Base-by-base conservation (phyloP, 2,113 vertebrate genomes). In the Mastomys natalensis region DNA sequence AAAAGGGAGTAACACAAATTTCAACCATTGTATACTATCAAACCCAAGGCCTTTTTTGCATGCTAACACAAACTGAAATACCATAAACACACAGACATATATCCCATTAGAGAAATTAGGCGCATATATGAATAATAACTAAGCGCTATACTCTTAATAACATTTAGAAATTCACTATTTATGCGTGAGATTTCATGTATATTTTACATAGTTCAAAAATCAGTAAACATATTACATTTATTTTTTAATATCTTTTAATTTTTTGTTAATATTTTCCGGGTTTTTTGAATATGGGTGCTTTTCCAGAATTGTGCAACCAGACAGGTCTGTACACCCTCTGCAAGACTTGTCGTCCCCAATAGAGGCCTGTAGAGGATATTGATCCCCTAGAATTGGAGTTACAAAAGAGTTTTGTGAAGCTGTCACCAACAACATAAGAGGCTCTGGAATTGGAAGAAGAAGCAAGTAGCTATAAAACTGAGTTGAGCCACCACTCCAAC, bases 111-210 rank as follows among this genome's bases (percentile, higher is more conserved):
- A 72, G 22, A n/a, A 72, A 64, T 2, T 78, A 17, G 12, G n/a
- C n/a, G 21, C 17, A 55, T 81, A 77, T 16, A 7, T n/a, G 4
- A 62, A 51, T 74, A 43, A 34, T 82, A 29, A 87, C n/a, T 43
- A n/a, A n/a, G n/a, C 62, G 10, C 51, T 89, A 91, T n/a, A n/a
- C n/a, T n/a, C 66, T 7, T 91, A 2, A 70, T 62, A 62, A 60
- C 34, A 82, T 70, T 96, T 43, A 94, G 53, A 91, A 91, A 62
- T 37, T 76, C 11, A 62, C n/a, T n/a, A n/a, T n/a, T n/a, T n/a
- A n/a, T n/a, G n/a, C n/a, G n/a, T n/a, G n/a, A n/a, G n/a, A n/a
- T n/a, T n/a, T n/a, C n/a, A n/a, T n/a, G n/a, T n/a, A n/a, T n/a
- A n/a, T n/a, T n/a, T n/a, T n/a, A n/a, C n/a, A n/a, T n/a, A n/a